Base-by-base conservation (phyloP, 2,888 invertebrate genomes). In the Lasioglossum marginatum region DNA sequence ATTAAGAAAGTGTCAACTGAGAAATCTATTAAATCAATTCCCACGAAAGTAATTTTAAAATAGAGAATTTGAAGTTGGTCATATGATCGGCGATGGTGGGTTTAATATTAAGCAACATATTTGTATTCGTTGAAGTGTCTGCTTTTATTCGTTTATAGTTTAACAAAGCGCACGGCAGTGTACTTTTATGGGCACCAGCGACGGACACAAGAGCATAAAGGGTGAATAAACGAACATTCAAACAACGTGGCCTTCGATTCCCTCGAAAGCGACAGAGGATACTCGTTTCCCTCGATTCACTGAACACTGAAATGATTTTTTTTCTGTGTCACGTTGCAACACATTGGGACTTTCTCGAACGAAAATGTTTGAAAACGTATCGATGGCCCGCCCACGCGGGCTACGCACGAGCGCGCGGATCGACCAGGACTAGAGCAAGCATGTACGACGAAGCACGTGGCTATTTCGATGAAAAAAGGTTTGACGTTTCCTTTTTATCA, bases 321-420 rank as follows among this genome's bases (percentile, higher is more conserved):
- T 79, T 73, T 74, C 72, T 76, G 72, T 60, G 73, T 19, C 34
- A 48, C 79, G 85, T 81, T 82, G 85, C 77, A 85, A 87, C 78
- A 27, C 78, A 16, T 52, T 75, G 48, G 40, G 75, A 57, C 88
- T 88, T 88, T 88, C 87, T 85, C 88, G 82, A 85, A 84, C 63
- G 78, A 82, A 87, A 87, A 85, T 84, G 81, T 82, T 87, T 85
- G 88, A 74, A 88, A 87, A 88, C 83, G 79, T 83, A 81, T 77
- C 79, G 78, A n/a, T 75, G 68, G 66, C 43, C 77, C 77, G 34
- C 72, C 79, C 81, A 79, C 87, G 79, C 87, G 27, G 23, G 57
- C n/a, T 79, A 77, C 87, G 83, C 87, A 81, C 83, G 79, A 77
- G 81, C 60, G 77, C 77, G 66, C 77, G 48, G 57, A 72, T 66